Evolutionary conservation across 2,797 vertebrate species (phyloP).

Genomic region (Tarsius wallacei): DNA sequence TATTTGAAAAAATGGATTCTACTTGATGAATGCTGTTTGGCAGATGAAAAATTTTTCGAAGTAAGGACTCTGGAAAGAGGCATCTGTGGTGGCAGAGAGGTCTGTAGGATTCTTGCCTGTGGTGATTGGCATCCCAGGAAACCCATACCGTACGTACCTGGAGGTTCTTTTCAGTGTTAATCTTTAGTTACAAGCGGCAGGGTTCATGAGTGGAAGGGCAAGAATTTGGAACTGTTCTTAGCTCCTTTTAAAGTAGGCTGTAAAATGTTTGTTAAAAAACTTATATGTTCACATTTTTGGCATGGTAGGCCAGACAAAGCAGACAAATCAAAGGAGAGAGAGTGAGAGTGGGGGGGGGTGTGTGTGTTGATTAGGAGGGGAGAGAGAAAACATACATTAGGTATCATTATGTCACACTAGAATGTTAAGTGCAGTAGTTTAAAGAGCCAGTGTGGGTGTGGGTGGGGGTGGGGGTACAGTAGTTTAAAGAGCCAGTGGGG

Average conservation of each 20-base stretch:
- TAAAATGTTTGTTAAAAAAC: not conserved
- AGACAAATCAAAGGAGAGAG: not conserved
- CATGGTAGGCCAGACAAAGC: not conserved
- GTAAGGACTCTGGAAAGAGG: not conserved
- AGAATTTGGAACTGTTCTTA: not conserved
- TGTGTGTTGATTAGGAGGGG: not conserved
- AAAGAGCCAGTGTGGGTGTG: not conserved
- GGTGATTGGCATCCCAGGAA: fast-evolving
- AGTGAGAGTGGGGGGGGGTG: not conserved
- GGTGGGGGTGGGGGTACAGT: no score
- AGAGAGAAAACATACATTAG: not conserved
- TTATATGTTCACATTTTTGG: slow-evolving; percentile 3
- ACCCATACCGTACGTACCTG: fast-evolving
- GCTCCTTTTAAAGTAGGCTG: slow-evolving; percentile 11
- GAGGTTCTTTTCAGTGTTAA: not conserved
- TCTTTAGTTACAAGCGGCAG: not conserved
- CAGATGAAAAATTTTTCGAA: slow-evolving; percentile 43
- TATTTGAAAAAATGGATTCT: slow-evolving; percentile 63
- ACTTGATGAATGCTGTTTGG: slow-evolving; percentile 29
- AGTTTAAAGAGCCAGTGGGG: not conserved
- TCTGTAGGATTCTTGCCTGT: not conserved
- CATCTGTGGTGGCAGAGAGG: not conserved
- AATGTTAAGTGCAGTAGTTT: not conserved
- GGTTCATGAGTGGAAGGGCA: not conserved
- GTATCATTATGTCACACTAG: not conserved